Base-by-base conservation (phyloP, 2,888 invertebrate species). In the Cacoxenus indagator region DNA sequence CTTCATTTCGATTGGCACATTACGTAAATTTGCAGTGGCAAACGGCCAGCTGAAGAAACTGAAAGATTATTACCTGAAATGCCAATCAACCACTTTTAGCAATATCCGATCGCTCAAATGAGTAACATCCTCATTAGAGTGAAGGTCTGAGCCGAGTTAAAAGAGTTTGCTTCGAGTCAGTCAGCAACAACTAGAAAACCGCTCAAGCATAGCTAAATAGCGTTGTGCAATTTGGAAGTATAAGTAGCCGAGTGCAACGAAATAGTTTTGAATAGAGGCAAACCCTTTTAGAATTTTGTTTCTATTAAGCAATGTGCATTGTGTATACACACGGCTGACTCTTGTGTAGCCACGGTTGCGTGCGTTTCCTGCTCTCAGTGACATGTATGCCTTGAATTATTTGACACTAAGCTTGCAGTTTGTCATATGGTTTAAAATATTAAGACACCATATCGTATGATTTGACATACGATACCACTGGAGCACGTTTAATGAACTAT, bases 121-220 rank as follows among this genome's bases (percentile, higher is more conserved):
- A 68, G 72, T 67, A 59, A 77, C 81, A 79, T 79, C 79, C 80
- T 80, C 78, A 71, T 48, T 26, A 43, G 46, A 37, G 61, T 67
- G 69, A 71, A 75, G 75, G 73, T 71, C 61, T 57, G 17, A 29
- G 17, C 22, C 29, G 17, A 59, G 22, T 24, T 73, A 68, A 9
- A 17, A 17, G 14, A 43, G 62, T 46, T 46, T 24, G 45, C 37
- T 2, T 14, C 8, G 4, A 2, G 37, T 4, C 37, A 11, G 37
- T 11, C 37, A 31, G 6, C 31, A 14, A 14, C 37, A 37, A 79
- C 81, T 73, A 81, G 73, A 81, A 81, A 81, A 65, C 57, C 80
- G 75, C 78, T 78, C 73, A 80, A 80, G 78, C 80, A 81, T 81
- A 70, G 67, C 73, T 73, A 67, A 67, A 70, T 68, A 64, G 22